Evolutionary conservation across 2,888 invertebrate genomes (phyloP).

Genomic region (Sarcophaga rosellei): DNA sequence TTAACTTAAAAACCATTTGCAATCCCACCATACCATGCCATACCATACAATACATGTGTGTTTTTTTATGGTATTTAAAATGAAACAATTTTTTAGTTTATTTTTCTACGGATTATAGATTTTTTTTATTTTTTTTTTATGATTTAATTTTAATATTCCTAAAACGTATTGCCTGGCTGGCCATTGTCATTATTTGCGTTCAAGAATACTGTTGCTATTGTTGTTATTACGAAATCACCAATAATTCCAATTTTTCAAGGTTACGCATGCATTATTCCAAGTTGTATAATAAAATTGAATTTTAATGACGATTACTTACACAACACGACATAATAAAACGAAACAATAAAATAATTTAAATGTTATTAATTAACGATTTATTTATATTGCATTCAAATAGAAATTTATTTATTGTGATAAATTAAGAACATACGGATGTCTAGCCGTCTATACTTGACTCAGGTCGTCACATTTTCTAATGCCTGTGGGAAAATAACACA

Average conservation of each 20-base stretch:
- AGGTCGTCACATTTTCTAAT: too few relatives aligned
- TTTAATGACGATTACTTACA: background rate
- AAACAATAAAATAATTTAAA: too few relatives aligned
- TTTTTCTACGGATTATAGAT: constrained; percentile 9
- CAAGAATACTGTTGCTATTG: constrained; percentile 58
- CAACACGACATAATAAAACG: too few relatives aligned
- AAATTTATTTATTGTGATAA: too few relatives aligned
- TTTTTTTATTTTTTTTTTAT: constrained; percentile 9
- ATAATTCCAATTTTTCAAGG: constrained; percentile 48
- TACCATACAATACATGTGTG: too few relatives aligned
- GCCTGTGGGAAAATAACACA: too few relatives aligned
- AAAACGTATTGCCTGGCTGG: background rate
- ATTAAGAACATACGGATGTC: too few relatives aligned
- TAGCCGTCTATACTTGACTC: too few relatives aligned
- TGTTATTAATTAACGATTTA: too few relatives aligned
- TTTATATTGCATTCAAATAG: too few relatives aligned
- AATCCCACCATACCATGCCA: too few relatives aligned
- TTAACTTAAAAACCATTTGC: background rate
- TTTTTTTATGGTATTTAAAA: constrained; percentile 5
- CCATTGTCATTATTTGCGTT: constrained; percentile 44
- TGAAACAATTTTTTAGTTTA: background rate
- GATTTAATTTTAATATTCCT: constrained; percentile 44
- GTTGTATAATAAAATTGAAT: constrained; percentile 6
- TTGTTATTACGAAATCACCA: constrained; percentile 31
- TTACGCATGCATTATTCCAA: constrained; percentile 4